Percentiles rank a stretch among this genome's conserved stretches.
These are phyloP conservation scores for Anguilla rostrata DNA, from an alignment of 2,113 vertebrate species.

Conservation along the genomic window DNA sequence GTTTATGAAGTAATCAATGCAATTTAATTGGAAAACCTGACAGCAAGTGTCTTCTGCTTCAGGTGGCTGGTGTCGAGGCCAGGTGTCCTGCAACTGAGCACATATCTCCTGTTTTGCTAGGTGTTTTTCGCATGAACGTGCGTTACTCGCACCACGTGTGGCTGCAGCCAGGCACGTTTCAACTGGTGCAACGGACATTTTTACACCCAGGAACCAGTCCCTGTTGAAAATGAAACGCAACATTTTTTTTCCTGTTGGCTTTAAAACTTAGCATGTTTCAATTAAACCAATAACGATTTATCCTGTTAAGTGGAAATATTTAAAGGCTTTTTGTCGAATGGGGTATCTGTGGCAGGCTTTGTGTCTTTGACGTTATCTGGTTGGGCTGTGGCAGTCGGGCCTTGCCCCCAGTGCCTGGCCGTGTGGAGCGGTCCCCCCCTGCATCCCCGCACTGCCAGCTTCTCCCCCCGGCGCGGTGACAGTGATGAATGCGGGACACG, in stretches of 20 bases:
- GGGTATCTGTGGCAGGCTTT: background rate
- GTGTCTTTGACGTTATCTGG: background rate
- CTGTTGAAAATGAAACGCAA: background rate
- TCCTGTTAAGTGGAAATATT: background rate
- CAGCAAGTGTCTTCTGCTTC: background rate
- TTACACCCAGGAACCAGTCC: background rate
- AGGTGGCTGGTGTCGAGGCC: no score
- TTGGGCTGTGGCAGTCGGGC: background rate
- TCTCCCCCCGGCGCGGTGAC: conserved; percentile 74
- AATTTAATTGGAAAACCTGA: background rate
- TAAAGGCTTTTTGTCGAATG: background rate
- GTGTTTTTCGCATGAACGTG: no score
- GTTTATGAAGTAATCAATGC: background rate
- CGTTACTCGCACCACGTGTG: background rate
- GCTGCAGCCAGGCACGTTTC: background rate
- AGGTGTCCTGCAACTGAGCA: background rate
- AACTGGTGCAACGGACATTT: background rate
- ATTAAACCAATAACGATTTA: background rate
- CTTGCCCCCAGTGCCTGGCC: background rate
- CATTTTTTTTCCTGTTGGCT: background rate
- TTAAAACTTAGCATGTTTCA: background rate
- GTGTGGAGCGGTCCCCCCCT: background rate
- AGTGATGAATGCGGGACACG: conserved; percentile 98
- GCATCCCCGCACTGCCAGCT: conserved; percentile 59
- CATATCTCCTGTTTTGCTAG: background rate